Evolutionary conservation across 2,888 invertebrate species (phyloP).

Genomic region (Elysia crispata): DNA sequence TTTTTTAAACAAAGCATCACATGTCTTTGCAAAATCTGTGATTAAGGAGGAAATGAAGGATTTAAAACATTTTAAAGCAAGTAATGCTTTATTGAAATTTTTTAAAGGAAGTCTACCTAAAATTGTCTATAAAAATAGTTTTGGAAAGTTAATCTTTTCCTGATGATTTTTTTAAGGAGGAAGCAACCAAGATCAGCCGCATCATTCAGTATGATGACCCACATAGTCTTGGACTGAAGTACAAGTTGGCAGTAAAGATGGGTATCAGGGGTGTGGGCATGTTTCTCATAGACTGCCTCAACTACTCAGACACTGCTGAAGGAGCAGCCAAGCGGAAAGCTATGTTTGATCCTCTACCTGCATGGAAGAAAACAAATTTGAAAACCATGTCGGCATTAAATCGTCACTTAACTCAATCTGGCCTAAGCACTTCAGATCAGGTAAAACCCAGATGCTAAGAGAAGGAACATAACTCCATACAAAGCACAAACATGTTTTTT

Average conservation of each 20-base stretch:
- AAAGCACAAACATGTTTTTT: too few relatives aligned
- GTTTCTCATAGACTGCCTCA: slow-evolving; percentile 76
- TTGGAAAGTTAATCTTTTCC: too few relatives aligned
- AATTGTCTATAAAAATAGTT: not conserved
- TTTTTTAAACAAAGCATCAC: too few relatives aligned
- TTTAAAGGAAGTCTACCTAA: not conserved
- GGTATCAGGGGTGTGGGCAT: slow-evolving; percentile 77
- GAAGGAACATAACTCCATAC: too few relatives aligned
- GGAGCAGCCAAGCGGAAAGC: slow-evolving; percentile 55
- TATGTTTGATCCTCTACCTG: slow-evolving; percentile 71
- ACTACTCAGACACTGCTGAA: slow-evolving; percentile 61
- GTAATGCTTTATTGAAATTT: not conserved
- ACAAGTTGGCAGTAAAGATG: slow-evolving; percentile 62
- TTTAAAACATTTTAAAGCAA: too few relatives aligned
- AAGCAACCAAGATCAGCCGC: too few relatives aligned
- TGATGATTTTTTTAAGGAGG: too few relatives aligned
- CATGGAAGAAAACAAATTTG: slow-evolving; percentile 21
- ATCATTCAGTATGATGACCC: slow-evolving; percentile 75
- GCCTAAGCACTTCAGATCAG: too few relatives aligned
- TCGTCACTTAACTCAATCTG: too few relatives aligned
- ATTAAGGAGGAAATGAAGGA: too few relatives aligned
- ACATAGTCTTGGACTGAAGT: slow-evolving; percentile 72
- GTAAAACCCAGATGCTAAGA: too few relatives aligned
- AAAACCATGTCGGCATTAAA: not conserved
- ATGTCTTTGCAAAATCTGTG: too few relatives aligned